phyloP scores from a whole-genome alignment of 2,113 vertebrate genomes.

The Phrynocephalus versicolor region DNA sequence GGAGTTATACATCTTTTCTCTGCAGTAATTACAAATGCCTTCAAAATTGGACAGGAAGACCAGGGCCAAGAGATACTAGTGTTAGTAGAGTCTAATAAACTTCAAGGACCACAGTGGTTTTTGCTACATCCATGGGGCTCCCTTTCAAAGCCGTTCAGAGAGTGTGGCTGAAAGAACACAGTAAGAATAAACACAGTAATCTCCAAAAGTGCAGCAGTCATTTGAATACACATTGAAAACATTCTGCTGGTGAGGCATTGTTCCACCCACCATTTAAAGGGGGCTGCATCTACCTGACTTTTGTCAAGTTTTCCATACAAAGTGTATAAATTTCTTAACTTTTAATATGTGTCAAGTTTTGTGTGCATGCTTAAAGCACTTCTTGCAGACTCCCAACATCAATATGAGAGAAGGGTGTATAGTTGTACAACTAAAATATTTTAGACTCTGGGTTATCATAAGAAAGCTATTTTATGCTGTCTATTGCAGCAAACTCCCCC shows the following conservation, averaged over 20 bases:
- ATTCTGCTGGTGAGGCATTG: not conserved
- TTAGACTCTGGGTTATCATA: not conserved
- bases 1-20: conserved; percentile 13
- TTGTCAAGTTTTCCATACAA: not conserved
- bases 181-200: not conserved
- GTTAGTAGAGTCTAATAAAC: conserved; percentile 2
- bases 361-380: not conserved
- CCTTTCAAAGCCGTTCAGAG: not conserved
- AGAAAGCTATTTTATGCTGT: not conserved
- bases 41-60: not conserved
- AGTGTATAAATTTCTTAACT: not conserved
- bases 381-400: not conserved
- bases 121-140: not conserved
- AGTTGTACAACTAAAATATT: not conserved
- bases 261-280: not conserved
- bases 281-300: fast-evolving
- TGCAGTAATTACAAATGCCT: conserved; percentile 29
- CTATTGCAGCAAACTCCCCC: not conserved
- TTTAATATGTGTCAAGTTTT: not conserved
- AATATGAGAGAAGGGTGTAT: too few species aligned
- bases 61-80: conserved; percentile 20
- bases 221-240: conserved; percentile 25
- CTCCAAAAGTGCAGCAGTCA: not conserved
- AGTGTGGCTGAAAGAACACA: not conserved
- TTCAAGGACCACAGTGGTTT: not conserved